Base-by-base conservation (phyloP, 2,797 vertebrate species). In the Myiotriccus ornatus region DNA sequence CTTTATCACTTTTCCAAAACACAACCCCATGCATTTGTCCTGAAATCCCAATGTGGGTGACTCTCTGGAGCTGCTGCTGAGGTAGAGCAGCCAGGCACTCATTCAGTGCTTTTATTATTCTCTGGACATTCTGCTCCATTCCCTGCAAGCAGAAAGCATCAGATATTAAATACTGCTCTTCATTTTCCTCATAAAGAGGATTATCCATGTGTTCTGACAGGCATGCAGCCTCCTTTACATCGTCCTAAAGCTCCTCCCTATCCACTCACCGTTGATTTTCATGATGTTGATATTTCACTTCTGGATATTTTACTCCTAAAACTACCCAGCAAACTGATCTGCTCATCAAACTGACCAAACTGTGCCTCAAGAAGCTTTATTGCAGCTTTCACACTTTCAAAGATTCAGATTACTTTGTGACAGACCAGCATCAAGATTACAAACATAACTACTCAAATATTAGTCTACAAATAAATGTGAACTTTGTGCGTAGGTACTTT, bases 1-100 rank as follows among this genome's bases (percentile, higher is more conserved):
- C 99, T 96, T 97, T 97, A 80, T 96, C 85, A 68, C 95, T 95
- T 95, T 97, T 99, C 99, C 99, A 99, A 93, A 99, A 98, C 68
- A 99, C 34, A 68, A 99, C 94, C 21, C 99, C 99, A 7, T 99
- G 99, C 99, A 99, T 99, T 97, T 99, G 99, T 85, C 99, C 99
- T 21, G 98, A 98, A 84, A 99, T 88, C 7, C 99, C 99, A 53
- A 99, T 97, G 76, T 97, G 96, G 83, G 87, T 32, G 53, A 99
- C 99, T 27, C 59, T 97, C 87, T 94, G 97, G 63, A 99, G 98
- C 39, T 97, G 97, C 84, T 98, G 96, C 74, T 77, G 89, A 35
- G 99, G 98, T 39, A 99, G 97, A 63, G 97, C 97, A 34, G 91
- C 88, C 21, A 99, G 94, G 95, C 99, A 99, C 22, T 97, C 97